Evolutionary conservation across 1,140 invertebrate species (phyloP).

Genomic region (Cydia strobilella): DNA sequence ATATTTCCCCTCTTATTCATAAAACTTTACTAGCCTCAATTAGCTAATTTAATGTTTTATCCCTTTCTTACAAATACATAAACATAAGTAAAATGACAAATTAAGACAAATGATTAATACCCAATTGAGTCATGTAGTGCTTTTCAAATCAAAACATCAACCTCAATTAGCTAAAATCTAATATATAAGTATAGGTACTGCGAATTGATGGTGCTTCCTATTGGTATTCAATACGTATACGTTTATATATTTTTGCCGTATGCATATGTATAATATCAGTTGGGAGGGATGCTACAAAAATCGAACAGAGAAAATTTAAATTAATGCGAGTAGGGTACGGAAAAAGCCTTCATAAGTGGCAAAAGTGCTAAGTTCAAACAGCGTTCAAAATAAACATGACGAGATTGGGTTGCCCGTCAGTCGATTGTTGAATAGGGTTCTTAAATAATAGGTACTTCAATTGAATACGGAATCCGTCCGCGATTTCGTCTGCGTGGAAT

Average conservation of each 20-base stretch:
- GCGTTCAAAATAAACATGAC: constrained; percentile 12
- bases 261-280: constrained; percentile 23
- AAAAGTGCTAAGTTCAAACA: constrained; percentile 25
- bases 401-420: neutral
- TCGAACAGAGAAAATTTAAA: constrained; percentile 32
- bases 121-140: neutral
- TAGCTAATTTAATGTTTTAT: no score
- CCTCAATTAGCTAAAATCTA: neutral
- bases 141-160: neutral
- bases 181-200: neutral
- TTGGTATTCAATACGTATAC: neutral
- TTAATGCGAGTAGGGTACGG: constrained; percentile 21
- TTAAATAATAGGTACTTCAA: neutral
- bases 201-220: neutral
- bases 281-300: constrained; percentile 21
- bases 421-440: neutral
- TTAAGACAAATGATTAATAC: no score
- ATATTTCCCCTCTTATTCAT: no score
- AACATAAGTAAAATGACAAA: neutral
- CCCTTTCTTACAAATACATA: no score
- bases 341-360: constrained; percentile 29
- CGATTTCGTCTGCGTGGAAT: no score
- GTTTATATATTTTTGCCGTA: neutral
- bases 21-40: no score
- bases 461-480: neutral